Evolutionary conservation across 1,140 invertebrate genomes (phyloP).

Genomic region (Grapholita molesta): DNA sequence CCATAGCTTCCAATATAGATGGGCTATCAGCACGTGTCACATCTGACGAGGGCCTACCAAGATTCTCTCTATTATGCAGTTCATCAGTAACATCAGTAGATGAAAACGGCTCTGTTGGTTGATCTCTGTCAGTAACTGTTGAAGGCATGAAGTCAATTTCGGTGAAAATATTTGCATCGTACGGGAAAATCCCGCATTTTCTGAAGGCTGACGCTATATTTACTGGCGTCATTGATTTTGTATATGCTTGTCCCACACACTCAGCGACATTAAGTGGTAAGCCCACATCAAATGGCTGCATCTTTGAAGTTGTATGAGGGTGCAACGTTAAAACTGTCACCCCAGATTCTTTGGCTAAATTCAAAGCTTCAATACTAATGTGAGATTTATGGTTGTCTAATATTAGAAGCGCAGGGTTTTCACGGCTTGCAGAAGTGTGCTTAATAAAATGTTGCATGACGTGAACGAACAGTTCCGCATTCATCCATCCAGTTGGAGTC

Average conservation of each 20-base stretch:
- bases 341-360: slow-evolving; percentile 34
- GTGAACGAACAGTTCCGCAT: slow-evolving; percentile 23
- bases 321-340: slow-evolving; percentile 55
- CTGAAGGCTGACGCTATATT: slow-evolving; percentile 25
- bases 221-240: slow-evolving; percentile 25
- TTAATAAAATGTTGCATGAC: slow-evolving; percentile 22
- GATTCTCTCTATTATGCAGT: too few relatives aligned
- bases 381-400: slow-evolving; percentile 53
- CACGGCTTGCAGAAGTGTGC: not conserved
- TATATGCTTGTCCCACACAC: slow-evolving; percentile 19
- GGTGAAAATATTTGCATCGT: not conserved
- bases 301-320: slow-evolving; percentile 56
- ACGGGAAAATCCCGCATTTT: slow-evolving; percentile 28
- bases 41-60: too few relatives aligned
- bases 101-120: too few relatives aligned
- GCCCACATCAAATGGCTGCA: slow-evolving; percentile 68
- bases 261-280: not conserved
- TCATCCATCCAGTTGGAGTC: slow-evolving; percentile 21
- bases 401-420: slow-evolving; percentile 37
- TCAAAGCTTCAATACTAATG: slow-evolving; percentile 38
- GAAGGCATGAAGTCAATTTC: too few relatives aligned
- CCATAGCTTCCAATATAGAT: too few relatives aligned
- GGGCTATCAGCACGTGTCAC: too few relatives aligned
- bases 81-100: too few relatives aligned
- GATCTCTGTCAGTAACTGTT: too few relatives aligned